Evolutionary conservation across 2,888 invertebrate genomes (phyloP), one percentile per base, ranked within the genome.

Genomic region (Cremastinae sp.): DNA sequence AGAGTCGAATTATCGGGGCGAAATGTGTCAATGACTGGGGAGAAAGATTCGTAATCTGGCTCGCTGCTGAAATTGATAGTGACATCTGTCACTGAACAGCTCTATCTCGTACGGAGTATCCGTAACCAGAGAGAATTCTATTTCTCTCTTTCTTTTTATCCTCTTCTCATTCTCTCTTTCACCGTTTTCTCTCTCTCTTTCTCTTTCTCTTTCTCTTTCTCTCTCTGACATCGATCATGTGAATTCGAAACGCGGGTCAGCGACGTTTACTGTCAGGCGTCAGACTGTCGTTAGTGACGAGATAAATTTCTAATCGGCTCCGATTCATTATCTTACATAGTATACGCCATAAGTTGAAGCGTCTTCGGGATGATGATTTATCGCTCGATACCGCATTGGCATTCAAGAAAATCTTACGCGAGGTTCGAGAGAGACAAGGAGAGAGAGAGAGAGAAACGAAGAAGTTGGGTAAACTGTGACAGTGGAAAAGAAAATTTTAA

Each of bases 291-390:
- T 75, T 75, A 49, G 49, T 56, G 62, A 41, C 62, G 73, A 68
- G 62, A 76, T 76, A 76, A 73, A 53, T 61, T 39, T 73, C 45
- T 73, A 58, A 69, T 73, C 75, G 35, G 68, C 73, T 53, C 28
- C 73, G 64, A 76, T 78, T 78, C 71, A 75, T 75, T 68, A 75
- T 78, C 71, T 51, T 65, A 53, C 64, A 61, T 62, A 72, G 53
- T 45, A 69, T 65, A 75, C 61, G 56, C 56, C 56, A 55, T n/a
- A 28, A 16, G 14, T 61, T 18, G n/a, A 22, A 4, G 37, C n/a
- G 28, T 28, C 28, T 28, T 65, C 65, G 39, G 39, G n/a, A 35
- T 18, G 61, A 61, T 8, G 39, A 74, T 73, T 69, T 75, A 66
- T 70, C 70, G 64, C 65, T 35, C 53, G 45, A 10, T 20, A 68